Conservation (phyloP, 2,888 invertebrate species). For the Rhamnusium bicolor region DNA sequence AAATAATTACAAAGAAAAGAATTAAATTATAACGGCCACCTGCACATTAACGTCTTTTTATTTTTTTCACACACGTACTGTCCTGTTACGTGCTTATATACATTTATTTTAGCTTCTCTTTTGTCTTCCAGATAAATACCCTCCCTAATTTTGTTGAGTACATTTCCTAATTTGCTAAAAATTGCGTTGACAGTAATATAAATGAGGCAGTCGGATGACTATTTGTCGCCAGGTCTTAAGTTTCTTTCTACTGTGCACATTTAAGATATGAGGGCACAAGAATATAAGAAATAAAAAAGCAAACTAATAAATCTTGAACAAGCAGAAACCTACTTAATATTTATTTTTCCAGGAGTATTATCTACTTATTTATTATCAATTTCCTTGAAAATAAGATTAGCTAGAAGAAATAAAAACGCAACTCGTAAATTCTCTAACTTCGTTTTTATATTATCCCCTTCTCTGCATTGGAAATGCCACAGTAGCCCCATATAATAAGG, state of each 20-base stretch:
- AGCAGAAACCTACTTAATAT: slow-evolving; percentile 4
- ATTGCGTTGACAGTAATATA: slow-evolving; percentile 58
- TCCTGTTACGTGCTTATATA: slow-evolving; percentile 15
- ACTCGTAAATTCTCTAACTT: background rate
- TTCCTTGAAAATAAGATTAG: background rate
- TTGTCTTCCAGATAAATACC: slow-evolving; percentile 43
- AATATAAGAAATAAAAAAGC: slow-evolving; percentile 22
- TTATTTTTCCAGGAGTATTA: background rate
- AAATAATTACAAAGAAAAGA: background rate
- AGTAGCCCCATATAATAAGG: too few species aligned
- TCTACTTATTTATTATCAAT: background rate
- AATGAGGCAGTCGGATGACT: slow-evolving; percentile 50
- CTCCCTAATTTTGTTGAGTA: slow-evolving; percentile 57
- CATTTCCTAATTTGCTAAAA: slow-evolving; percentile 59
- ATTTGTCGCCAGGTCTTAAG: slow-evolving; percentile 41
- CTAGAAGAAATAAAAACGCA: background rate
- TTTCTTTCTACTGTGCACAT: slow-evolving; percentile 13
- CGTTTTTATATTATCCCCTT: background rate
- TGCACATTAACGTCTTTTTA: background rate
- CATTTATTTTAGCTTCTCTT: slow-evolving; percentile 14
- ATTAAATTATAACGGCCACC: background rate
- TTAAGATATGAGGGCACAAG: slow-evolving; percentile 9
- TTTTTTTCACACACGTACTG: slow-evolving; percentile 2
- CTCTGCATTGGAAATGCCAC: too few species aligned
- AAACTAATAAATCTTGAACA: slow-evolving; percentile 8